Evolutionary conservation across 2,797 vertebrate genomes (phyloP).

Genomic region (Muscicapa striata): DNA sequence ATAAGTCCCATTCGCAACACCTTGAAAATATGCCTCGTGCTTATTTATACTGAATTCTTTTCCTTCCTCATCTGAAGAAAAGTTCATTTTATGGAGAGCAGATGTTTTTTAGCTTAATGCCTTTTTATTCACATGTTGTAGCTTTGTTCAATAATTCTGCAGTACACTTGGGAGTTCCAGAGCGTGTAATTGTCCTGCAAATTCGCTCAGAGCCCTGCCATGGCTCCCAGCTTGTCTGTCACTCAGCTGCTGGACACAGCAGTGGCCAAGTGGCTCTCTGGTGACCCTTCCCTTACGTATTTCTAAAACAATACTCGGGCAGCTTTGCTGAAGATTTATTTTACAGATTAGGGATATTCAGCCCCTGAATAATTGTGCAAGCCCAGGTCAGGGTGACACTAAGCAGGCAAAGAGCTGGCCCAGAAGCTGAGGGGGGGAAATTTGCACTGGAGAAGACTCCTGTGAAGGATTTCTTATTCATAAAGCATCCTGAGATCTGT

Average conservation of each 20-base stretch:
- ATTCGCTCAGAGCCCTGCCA: slow-evolving; percentile 15
- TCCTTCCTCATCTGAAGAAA: slow-evolving; percentile 58
- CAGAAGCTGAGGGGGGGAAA: neutral
- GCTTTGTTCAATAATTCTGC: slow-evolving; percentile 66
- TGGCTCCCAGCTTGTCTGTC: slow-evolving; percentile 49
- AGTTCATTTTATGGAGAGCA: slow-evolving; percentile 62
- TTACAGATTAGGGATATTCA: neutral
- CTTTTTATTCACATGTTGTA: slow-evolving; percentile 61
- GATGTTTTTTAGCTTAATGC: slow-evolving; percentile 62
- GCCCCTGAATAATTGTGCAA: neutral
- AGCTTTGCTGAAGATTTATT: slow-evolving; percentile 25
- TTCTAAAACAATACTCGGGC: slow-evolving; percentile 2
- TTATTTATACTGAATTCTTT: slow-evolving; percentile 58
- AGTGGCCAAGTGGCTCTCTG: neutral
- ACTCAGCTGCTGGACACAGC: slow-evolving; percentile 21
- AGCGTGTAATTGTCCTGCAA: slow-evolving; percentile 58
- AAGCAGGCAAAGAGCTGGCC: neutral
- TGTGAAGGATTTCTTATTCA: neutral
- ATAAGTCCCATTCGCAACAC: slow-evolving; percentile 48
- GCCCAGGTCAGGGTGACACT: neutral
- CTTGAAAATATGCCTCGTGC: slow-evolving; percentile 54
- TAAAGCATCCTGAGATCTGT: neutral
- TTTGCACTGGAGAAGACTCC: neutral
- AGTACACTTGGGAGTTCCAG: slow-evolving; percentile 38
- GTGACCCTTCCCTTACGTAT: neutral